Base-by-base conservation (phyloP, 2,797 vertebrate species). In the Garrulus glandarius region DNA sequence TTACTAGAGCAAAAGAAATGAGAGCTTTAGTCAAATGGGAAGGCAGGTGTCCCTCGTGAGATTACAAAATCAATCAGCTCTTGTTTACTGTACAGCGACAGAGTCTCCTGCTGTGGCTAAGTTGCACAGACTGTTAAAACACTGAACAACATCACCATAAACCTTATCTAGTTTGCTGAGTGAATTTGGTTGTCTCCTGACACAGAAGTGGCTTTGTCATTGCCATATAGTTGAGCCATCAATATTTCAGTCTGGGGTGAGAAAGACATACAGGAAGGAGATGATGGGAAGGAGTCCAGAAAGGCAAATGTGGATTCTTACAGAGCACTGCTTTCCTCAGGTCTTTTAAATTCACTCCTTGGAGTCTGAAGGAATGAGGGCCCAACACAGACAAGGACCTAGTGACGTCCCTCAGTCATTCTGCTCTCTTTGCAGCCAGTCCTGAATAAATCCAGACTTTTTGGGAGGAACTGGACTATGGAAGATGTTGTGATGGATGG, bases 51-150 rank as follows among this genome's bases (percentile, higher is more conserved):
- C 37, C 71, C 97, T 94, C 71, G 15, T 34, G 96, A 96, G 96
- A 92, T 87, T 96, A 92, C 95, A 96, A 96, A 98, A 98, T 98
- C 96, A 96, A 96, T 97, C 92, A 94, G 71, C 96, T 97, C 96
- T 81, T 97, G 92, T 95, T 97, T 84, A 89, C 65, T 50, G 90
- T 55, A 72, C 86, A 88, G 55, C 7, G 24, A 96, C 65, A 90
- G 95, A 89, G 57, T 63, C 84, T 92, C 94, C 91, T 85, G 92
- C 84, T 91, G 88, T 41, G 84, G 89, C 71, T 87, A 37, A 95
- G 90, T 81, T 87, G 82, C 93, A 96, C 94, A 96, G 72, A 30
- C 24, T 80, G 60, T 34, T 86, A 87, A 94, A 93, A 86, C 80
- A 87, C 81, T 74, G 63, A 92, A 92, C 27, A 70, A 57, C 91